Evolutionary conservation across 2,888 invertebrate species (phyloP), one percentile per base, ranked within the genome.

Genomic region (Drosophila subquinaria): DNA sequence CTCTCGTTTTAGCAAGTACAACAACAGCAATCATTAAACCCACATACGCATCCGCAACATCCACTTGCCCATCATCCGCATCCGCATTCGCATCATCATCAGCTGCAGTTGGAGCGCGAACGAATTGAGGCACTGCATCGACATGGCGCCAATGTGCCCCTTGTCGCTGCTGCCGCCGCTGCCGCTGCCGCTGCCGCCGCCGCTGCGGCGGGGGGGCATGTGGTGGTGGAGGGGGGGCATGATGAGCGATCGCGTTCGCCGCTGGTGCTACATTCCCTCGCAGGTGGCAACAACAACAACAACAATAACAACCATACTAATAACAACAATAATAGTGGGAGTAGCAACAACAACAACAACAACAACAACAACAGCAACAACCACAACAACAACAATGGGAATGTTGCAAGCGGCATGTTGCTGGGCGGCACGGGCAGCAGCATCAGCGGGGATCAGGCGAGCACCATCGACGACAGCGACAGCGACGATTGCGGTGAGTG

Each of bases 231-330:
- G 20, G 55, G 87, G 43, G 55, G 87, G 42, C 90, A 92, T 23
- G 91, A 92, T 62, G 92, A 92, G 3, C 90, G 93, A 23, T 93
- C 93, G n/a, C 93, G 92, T 38, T 93, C 92, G n/a, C 93, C 93
- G 4, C 53, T 70, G 4, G 72, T 79, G 68, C 50, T 80, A 13
- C 81, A 73, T 33, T 73, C 69, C 53, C 57, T 84, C 61, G 73
- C 65, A 76, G 88, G 82, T 59, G 82, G 88, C 36, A 87, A 23
- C 45, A 52, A 43, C 52, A 77, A 43, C 35, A 74, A 30, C 42
- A 76, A 36, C n/a, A 70, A 38, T 23, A 63, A 27, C 40, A 66
- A 17, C 11, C 62, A 15, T 47, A 63, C 40, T 52, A 77, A 11
- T 36, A 86, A 71, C 50, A 69, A 69, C 27, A 73, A 63, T 43